Conservation (phyloP, 2,113 vertebrate genomes). For the Psophia crepitans region DNA sequence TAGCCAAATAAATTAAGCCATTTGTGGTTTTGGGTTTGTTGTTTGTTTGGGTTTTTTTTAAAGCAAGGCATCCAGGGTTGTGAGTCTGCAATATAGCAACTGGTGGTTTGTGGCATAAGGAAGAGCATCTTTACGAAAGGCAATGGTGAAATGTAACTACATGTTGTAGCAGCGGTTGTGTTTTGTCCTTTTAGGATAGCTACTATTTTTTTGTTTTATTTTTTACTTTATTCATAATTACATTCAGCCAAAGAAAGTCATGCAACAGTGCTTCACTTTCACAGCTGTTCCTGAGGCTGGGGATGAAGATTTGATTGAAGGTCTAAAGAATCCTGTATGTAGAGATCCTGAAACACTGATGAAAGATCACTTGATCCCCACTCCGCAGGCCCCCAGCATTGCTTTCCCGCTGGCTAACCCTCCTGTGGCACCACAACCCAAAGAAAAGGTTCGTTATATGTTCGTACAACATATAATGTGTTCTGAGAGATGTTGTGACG, state of each 20-base stretch:
- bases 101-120: not conserved
- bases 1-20: not conserved
- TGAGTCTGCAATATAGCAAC: not conserved
- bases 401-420: conserved; percentile 88
- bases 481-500: not conserved
- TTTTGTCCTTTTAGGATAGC: not conserved
- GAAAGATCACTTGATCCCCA: conserved; percentile 73
- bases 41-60: too few species aligned
- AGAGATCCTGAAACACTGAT: conserved; percentile 37
- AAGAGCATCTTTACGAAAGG: not conserved
- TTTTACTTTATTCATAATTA: not conserved
- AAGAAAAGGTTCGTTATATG: conserved; percentile 75
- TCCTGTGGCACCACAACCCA: conserved; percentile 79
- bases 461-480: not conserved
- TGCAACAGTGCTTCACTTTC: not conserved
- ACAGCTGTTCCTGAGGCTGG: conserved; percentile 79
- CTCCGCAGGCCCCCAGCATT: conserved; percentile 84
- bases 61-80: not conserved
- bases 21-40: not conserved
- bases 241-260: not conserved
- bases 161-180: not conserved
- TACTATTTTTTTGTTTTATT: not conserved
- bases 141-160: not conserved
- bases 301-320: conserved; percentile 55
- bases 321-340: not conserved